Evolutionary conservation across 2,888 invertebrate genomes (phyloP).

Genomic region (Phalangium opilio): DNA sequence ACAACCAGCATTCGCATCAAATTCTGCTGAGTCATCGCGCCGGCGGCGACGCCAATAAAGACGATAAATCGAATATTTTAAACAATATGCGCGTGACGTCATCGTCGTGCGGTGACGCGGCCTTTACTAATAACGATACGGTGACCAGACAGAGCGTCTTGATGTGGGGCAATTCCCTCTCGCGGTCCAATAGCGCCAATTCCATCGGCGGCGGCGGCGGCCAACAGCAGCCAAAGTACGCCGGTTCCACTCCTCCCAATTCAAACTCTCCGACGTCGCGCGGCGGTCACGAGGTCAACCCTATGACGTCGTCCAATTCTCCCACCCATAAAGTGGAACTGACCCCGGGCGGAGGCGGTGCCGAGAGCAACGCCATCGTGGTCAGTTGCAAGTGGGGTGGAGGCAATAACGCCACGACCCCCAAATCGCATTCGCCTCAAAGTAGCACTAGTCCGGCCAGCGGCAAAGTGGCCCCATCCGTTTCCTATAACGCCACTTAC

Average conservation of each 20-base stretch:
- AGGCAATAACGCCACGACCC: slow-evolving; percentile 14
- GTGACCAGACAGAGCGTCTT: slow-evolving; percentile 67
- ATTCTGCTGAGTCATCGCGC: too few species aligned
- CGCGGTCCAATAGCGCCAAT: background rate
- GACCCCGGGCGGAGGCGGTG: background rate
- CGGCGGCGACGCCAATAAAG: too few species aligned
- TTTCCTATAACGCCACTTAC: too few species aligned
- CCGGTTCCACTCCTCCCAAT: too few species aligned
- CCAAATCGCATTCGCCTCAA: slow-evolving; percentile 17
- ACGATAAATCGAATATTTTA: too few species aligned
- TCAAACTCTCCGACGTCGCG: background rate
- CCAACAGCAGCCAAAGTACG: too few species aligned
- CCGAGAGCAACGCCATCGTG: background rate
- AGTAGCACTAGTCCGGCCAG: slow-evolving; percentile 16
- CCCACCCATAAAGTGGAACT: background rate
- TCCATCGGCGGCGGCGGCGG: too few species aligned
- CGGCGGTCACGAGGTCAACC: background rate
- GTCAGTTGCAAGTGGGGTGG: slow-evolving; percentile 4
- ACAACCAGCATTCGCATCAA: too few species aligned
- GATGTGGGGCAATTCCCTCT: slow-evolving; percentile 56
- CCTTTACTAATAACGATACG: slow-evolving; percentile 1
- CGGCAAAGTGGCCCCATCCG: slow-evolving; percentile 6
- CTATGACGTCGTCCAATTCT: too few species aligned
- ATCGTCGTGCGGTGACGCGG: background rate
- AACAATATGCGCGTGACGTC: too few species aligned